A percentile compares a stretch with the other conserved stretches of the same genome.
Conservation (phyloP, 2,113 vertebrate species). For the Microtus oregoni region DNA sequence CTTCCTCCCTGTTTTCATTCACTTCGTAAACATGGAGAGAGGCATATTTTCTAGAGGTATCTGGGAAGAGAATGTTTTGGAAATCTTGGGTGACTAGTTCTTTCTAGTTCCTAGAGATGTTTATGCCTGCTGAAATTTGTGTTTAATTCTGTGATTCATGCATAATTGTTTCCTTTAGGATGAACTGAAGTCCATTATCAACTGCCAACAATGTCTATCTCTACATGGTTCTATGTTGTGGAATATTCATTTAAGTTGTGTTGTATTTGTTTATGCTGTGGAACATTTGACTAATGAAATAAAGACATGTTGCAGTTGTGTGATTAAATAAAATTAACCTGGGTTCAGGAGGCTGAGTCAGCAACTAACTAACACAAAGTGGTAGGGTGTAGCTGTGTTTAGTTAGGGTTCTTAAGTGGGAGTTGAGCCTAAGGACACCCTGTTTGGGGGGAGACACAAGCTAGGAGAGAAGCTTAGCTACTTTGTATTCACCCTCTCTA, state of each 20-base stretch:
- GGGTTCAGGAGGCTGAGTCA: too few relatives aligned
- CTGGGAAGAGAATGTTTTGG: background rate
- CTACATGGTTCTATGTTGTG: background rate
- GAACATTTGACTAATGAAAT: background rate
- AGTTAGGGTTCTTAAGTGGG: too few relatives aligned
- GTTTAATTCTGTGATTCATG: background rate
- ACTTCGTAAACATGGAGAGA: background rate
- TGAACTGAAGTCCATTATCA: background rate
- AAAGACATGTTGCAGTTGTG: too few relatives aligned
- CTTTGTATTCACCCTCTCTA: too few relatives aligned
- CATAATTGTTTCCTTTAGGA: background rate
- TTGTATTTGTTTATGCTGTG: background rate
- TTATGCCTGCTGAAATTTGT: background rate
- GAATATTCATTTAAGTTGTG: background rate
- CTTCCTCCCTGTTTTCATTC: background rate
- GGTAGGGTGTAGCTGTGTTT: too few relatives aligned
- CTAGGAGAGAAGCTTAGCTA: too few relatives aligned
- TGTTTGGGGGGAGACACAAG: accelerated
- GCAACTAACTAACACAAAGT: too few relatives aligned
- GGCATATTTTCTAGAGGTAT: too few relatives aligned
- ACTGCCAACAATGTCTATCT: background rate
- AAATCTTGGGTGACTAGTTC: background rate
- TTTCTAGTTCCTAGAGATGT: background rate
- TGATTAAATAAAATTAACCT: too few relatives aligned
- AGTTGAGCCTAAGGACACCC: too few relatives aligned